Evolutionary conservation across 2,888 invertebrate species (phyloP).

Genomic region (Ennomos erosarius): DNA sequence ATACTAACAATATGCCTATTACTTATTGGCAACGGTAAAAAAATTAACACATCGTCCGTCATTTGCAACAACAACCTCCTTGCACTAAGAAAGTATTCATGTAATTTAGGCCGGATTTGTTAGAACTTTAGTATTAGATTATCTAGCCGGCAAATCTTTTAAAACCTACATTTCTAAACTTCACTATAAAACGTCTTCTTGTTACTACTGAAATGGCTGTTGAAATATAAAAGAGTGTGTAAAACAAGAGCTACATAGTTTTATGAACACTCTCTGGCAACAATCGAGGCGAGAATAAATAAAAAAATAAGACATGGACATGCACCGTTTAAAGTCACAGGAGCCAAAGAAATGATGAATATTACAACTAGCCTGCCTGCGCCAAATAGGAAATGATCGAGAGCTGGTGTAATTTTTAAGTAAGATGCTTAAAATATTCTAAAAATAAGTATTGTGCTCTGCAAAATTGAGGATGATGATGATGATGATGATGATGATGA

Average conservation of each 20-base stretch:
- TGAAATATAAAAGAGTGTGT: constrained; percentile 75
- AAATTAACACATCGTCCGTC: no score
- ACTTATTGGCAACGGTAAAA: no score
- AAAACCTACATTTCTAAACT: constrained; percentile 6
- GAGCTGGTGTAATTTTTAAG: constrained; percentile 21
- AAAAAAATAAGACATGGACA: constrained; percentile 66
- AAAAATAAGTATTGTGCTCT: no score
- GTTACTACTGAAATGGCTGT: constrained; percentile 61
- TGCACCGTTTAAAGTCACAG: constrained; percentile 76
- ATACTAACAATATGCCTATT: no score
- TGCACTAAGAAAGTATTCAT: no score
- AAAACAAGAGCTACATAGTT: constrained; percentile 75
- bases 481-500: no score
- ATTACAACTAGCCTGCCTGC: constrained; percentile 67
- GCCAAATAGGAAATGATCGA: constrained; percentile 59
- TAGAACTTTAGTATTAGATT: background rate
- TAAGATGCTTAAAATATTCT: no score
- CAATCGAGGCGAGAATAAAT: constrained; percentile 76
- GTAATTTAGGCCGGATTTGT: background rate
- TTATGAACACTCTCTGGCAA: constrained; percentile 76
- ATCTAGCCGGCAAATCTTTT: constrained; percentile 7
- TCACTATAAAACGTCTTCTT: constrained; percentile 57
- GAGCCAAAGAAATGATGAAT: constrained; percentile 77
- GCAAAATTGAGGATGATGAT: no score
- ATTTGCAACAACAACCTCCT: no score